phyloP scores from a whole-genome alignment of 2,113 vertebrate species.

The Pygoscelis antarcticus region DNA sequence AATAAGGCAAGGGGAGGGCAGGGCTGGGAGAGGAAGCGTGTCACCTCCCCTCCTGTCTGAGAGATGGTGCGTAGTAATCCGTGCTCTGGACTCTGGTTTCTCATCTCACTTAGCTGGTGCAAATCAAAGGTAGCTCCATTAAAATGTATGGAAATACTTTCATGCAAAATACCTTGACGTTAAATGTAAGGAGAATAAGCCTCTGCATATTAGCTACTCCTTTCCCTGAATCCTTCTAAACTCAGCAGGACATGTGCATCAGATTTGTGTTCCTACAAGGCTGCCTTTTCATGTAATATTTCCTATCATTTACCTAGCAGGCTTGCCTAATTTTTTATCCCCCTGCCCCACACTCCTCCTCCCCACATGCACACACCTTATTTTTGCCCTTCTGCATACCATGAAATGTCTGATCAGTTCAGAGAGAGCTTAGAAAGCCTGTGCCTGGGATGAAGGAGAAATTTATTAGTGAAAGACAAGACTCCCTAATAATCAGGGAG shows the following conservation, averaged over 20 bases:
- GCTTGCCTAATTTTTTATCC: neutral
- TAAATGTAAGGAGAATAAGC: constrained; percentile 12
- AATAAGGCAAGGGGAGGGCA: neutral
- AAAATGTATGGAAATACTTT: constrained; percentile 28
- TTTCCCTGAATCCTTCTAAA: constrained; percentile 1
- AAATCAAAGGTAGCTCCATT: constrained; percentile 9
- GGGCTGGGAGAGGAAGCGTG: neutral
- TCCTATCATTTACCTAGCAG: constrained; percentile 28
- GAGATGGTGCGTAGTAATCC: neutral
- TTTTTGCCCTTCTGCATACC: constrained; percentile 46
- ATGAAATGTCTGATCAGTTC: constrained; percentile 61
- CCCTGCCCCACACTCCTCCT: neutral
- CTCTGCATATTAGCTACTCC: neutral
- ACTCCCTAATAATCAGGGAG: constrained; percentile 80
- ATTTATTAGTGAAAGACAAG: constrained; percentile 78
- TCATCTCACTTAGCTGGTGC: neutral
- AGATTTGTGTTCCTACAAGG: neutral
- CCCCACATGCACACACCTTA: neutral
- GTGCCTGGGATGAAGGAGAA: constrained; percentile 72
- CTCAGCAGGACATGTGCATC: neutral
- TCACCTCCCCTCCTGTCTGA: neutral
- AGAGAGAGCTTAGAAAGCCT: constrained; percentile 42
- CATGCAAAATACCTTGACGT: constrained; percentile 2
- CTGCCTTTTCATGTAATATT: neutral
- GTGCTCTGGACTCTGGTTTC: neutral